phyloP scores from a whole-genome alignment of 2,888 invertebrate species.

The Philopedon plagiatum region DNA sequence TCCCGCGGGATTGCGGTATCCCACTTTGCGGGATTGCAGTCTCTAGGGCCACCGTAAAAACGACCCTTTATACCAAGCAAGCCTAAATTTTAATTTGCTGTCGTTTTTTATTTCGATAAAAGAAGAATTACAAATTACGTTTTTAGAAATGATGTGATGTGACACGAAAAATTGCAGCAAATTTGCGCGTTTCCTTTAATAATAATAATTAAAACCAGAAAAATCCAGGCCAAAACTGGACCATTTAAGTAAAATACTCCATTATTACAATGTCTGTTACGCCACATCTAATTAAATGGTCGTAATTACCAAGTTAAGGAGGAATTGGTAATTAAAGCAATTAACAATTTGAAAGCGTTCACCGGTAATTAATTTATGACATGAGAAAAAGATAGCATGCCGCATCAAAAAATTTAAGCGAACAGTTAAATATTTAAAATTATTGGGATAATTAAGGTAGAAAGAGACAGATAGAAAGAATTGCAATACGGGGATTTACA shows the following conservation, averaged over 20 bases:
- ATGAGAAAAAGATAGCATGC: not conserved
- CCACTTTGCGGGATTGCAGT: too few species aligned
- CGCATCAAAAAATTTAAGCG: not conserved
- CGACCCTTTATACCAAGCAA: too few species aligned
- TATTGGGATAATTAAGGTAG: not conserved
- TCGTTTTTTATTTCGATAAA: too few species aligned
- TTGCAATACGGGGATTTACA: too few species aligned
- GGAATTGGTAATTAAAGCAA: not conserved
- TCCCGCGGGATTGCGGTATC: too few species aligned
- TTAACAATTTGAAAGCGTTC: not conserved
- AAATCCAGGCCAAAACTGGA: not conserved
- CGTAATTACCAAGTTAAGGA: not conserved
- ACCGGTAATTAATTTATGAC: not conserved
- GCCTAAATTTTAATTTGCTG: too few species aligned
- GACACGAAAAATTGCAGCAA: too few species aligned
- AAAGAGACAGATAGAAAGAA: too few species aligned
- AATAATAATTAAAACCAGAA: conserved; percentile 1
- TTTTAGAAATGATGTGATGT: too few species aligned
- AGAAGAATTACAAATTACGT: too few species aligned
- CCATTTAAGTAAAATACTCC: not conserved
- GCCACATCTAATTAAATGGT: not conserved
- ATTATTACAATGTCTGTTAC: not conserved
- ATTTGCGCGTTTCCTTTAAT: not conserved
- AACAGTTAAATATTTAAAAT: not conserved
- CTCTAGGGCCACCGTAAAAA: too few species aligned